phyloP scores from a whole-genome alignment of 2,888 invertebrate species.

The Troides aeacus region DNA sequence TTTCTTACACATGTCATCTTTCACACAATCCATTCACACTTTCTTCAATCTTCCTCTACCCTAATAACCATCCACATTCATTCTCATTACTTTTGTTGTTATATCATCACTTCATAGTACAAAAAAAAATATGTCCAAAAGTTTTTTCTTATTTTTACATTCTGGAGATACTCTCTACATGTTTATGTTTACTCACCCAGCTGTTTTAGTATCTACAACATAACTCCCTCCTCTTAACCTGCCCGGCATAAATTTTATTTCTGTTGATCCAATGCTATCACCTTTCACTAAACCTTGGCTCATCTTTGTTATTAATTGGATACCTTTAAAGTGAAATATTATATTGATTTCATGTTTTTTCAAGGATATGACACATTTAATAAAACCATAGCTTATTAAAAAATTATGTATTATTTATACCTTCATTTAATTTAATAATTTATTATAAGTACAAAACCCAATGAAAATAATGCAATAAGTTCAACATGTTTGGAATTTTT shows the following conservation, averaged over 20 bases:
- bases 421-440: neutral
- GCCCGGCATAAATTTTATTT: slow-evolving; percentile 86
- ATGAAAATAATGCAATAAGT: neutral
- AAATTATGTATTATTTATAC: neutral
- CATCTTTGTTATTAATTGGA: slow-evolving; percentile 86
- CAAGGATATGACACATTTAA: neutral
- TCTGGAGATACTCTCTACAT: neutral
- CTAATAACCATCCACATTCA: no score
- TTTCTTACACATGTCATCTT: no score
- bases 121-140: neutral
- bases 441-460: neutral
- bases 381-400: neutral
- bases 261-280: slow-evolving; percentile 85
- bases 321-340: slow-evolving; percentile 67
- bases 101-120: neutral
- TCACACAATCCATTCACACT: no score
- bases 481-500: no score
- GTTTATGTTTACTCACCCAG: slow-evolving; percentile 81
- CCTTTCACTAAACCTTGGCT: slow-evolving; percentile 86
- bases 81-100: neutral
- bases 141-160: neutral
- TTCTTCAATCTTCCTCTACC: no score
- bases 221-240: slow-evolving; percentile 82
- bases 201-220: slow-evolving; percentile 87
- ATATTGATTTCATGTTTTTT: no score